A percentile compares a stretch with the other conserved stretches of the same genome.
Evolutionary conservation across 2,113 vertebrate species (phyloP).

Genomic region (Pedionomus torquatus): DNA sequence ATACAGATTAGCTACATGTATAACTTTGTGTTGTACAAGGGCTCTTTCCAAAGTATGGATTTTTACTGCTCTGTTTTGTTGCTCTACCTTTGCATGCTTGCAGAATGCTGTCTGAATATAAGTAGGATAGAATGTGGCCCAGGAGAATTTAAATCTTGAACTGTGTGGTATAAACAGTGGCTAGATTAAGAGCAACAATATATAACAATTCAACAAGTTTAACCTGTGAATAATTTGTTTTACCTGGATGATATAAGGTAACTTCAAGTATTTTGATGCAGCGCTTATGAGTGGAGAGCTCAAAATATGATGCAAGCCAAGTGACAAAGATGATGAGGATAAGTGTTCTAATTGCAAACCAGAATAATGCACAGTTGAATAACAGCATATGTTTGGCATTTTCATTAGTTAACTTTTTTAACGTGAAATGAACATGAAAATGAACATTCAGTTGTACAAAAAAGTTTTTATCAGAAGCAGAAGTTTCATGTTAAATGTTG

Average conservation of each 20-base stretch:
- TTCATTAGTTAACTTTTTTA: slow-evolving; percentile 76
- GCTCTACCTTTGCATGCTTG: background rate
- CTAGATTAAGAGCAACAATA: background rate
- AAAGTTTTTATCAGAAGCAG: background rate
- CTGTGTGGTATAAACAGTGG: background rate
- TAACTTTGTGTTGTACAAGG: background rate
- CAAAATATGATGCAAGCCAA: slow-evolving; percentile 72
- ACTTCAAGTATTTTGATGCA: slow-evolving; percentile 79
- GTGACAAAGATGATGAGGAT: slow-evolving; percentile 68
- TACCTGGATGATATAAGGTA: slow-evolving; percentile 84
- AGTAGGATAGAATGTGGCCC: background rate
- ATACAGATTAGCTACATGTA: background rate
- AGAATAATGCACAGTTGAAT: slow-evolving; percentile 77
- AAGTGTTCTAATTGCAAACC: slow-evolving; percentile 81
- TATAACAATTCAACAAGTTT: background rate
- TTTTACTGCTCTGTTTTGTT: background rate
- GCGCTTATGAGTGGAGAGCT: slow-evolving; percentile 59
- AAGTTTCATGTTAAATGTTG: background rate
- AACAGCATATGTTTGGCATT: slow-evolving; percentile 79
- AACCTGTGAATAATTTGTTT: background rate
- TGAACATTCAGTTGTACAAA: background rate
- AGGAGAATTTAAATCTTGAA: background rate
- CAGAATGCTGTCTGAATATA: background rate
- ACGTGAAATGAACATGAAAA: slow-evolving; percentile 60
- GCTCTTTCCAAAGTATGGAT: background rate